Percentiles rank a stretch among this genome's conserved stretches.
Conservation (phyloP, 2,888 invertebrate species). For the Lasioglossum figueresi region DNA sequence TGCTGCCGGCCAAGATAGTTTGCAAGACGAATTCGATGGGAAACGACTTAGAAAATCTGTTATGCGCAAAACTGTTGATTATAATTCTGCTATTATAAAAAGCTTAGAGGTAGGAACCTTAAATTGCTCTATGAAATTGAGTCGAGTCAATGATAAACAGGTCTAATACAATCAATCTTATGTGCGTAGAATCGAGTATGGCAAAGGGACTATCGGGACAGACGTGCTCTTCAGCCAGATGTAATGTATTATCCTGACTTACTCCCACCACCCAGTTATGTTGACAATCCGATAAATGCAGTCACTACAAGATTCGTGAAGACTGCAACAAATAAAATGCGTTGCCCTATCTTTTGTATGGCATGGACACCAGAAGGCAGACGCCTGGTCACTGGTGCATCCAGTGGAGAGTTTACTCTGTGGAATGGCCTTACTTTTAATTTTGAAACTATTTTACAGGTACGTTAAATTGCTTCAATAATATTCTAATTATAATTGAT, state of each 20-base stretch:
- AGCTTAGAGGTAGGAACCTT: slow-evolving; percentile 91
- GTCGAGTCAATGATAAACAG: background rate
- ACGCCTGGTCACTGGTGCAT: slow-evolving; percentile 98
- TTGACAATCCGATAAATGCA: slow-evolving; percentile 98
- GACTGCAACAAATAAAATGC: slow-evolving; percentile 99
- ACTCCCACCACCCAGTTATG: slow-evolving; percentile 96
- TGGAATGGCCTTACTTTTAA: slow-evolving; percentile 99
- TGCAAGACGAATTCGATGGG: slow-evolving; percentile 96
- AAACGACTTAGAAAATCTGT: slow-evolving; percentile 97
- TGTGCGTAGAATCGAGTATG: slow-evolving; percentile 92
- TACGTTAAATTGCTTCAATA: slow-evolving; percentile 78
- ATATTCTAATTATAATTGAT: background rate
- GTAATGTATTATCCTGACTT: slow-evolving; percentile 97
- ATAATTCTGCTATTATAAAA: slow-evolving; percentile 97
- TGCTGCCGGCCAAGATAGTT: slow-evolving; percentile 80
- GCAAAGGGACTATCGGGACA: slow-evolving; percentile 96
- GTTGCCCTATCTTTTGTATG: slow-evolving; percentile 99
- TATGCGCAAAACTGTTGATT: slow-evolving; percentile 99
- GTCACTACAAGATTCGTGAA: slow-evolving; percentile 98
- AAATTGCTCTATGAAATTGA: background rate
- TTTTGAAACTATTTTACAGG: slow-evolving; percentile 99
- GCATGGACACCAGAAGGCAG: slow-evolving; percentile 99
- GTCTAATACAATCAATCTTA: slow-evolving; percentile 34
- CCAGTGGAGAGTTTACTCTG: slow-evolving; percentile 99
- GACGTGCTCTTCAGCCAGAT: slow-evolving; percentile 96